These are phyloP conservation scores for Drosophila acutilabella DNA, from an alignment of 2,888 invertebrate species.

Conservation along the genomic window DNA sequence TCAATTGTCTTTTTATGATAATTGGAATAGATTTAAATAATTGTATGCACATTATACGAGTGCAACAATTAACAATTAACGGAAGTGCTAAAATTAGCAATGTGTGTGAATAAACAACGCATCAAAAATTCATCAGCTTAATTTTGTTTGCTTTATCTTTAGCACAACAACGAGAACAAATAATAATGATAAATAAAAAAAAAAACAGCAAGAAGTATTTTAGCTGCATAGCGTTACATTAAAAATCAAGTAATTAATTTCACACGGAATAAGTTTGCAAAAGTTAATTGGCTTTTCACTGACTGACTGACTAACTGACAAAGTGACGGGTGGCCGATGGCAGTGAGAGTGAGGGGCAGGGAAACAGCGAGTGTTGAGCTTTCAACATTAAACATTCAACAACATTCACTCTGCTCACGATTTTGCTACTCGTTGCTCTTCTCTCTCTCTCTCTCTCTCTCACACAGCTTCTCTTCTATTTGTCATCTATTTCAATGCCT, in stretches of 20 bases:
- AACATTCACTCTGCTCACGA: slow-evolving; percentile 36
- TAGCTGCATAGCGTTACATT: slow-evolving; percentile 39
- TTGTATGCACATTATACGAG: slow-evolving; percentile 4
- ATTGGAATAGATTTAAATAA: slow-evolving; percentile 1
- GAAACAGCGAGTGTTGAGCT: slow-evolving; percentile 16
- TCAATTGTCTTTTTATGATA: slow-evolving; percentile 2
- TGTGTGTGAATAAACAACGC: slow-evolving; percentile 47
- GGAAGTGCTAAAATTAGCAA: slow-evolving; percentile 57
- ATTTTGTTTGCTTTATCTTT: slow-evolving; percentile 50
- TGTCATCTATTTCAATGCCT: background rate
- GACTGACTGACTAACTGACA: slow-evolving; percentile 16
- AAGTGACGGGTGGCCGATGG: slow-evolving; percentile 14
- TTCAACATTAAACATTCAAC: slow-evolving; percentile 62
- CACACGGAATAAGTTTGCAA: slow-evolving; percentile 75
- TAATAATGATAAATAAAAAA: slow-evolving; percentile 14
- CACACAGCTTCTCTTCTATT: background rate
- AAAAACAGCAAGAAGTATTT: slow-evolving; percentile 10
- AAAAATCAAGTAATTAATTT: slow-evolving; percentile 73
- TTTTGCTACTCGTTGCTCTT: background rate
- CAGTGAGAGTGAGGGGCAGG: no score
- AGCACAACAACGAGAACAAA: slow-evolving; percentile 12
- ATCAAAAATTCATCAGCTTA: slow-evolving; percentile 54
- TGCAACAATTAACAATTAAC: slow-evolving; percentile 31
- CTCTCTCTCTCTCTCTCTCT: background rate
- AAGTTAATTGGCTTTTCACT: slow-evolving; percentile 75